phyloP scores from a whole-genome alignment of 2,888 invertebrate genomes.

The Blastobasis lacticolella region DNA sequence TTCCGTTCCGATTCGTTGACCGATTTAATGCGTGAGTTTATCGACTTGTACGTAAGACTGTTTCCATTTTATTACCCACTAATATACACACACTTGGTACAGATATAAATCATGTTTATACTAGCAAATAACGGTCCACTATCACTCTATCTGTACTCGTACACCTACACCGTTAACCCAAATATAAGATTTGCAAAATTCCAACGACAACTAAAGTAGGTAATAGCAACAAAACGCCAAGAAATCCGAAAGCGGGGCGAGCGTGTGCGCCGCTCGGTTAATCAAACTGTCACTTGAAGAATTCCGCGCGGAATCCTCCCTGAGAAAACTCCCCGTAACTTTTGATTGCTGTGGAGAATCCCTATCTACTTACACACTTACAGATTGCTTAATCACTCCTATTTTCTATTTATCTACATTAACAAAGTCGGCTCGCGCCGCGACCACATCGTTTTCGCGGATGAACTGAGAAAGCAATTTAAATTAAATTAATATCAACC shows the following conservation, averaged over 20 bases:
- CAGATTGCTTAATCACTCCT: slow-evolving; percentile 61
- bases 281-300: slow-evolving; percentile 75
- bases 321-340: slow-evolving; percentile 67
- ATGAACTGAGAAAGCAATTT: slow-evolving; percentile 21
- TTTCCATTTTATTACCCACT: too few relatives aligned
- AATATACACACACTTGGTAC: too few relatives aligned
- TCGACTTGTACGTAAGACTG: too few relatives aligned
- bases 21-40: too few relatives aligned
- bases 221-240: slow-evolving; percentile 54
- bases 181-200: slow-evolving; percentile 13
- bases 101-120: too few relatives aligned
- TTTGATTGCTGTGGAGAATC: slow-evolving; percentile 66
- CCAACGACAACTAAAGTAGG: slow-evolving; percentile 43
- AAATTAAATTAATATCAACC: slow-evolving; percentile 43
- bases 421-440: slow-evolving; percentile 10
- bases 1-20: too few relatives aligned
- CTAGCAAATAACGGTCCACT: too few relatives aligned
- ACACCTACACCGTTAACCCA: too few relatives aligned
- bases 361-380: slow-evolving; percentile 58
- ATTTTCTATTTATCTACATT: slow-evolving; percentile 28
- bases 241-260: slow-evolving; percentile 55
- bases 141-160: too few relatives aligned
- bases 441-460: background rate
- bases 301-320: slow-evolving; percentile 68
- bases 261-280: slow-evolving; percentile 70